Evolutionary conservation across 1,140 invertebrate genomes (phyloP).

Genomic region (Drosophila burlai): DNA sequence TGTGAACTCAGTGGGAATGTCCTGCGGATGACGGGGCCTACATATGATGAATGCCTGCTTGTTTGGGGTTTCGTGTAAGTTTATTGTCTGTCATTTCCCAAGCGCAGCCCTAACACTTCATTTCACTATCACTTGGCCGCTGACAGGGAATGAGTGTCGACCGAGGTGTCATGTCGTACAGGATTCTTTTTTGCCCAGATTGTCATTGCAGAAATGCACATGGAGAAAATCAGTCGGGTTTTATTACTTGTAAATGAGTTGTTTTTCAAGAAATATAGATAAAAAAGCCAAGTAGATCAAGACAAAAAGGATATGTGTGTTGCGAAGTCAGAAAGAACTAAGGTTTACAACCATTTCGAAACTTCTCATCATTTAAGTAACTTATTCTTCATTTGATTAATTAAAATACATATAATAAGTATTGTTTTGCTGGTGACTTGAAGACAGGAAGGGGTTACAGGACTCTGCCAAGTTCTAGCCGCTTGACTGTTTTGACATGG

Average conservation of each 20-base stretch:
- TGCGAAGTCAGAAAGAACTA: background rate
- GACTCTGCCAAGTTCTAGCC: constrained; percentile 64
- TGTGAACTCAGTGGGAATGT: constrained; percentile 22
- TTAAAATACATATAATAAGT: no score
- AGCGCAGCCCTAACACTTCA: constrained; percentile 46
- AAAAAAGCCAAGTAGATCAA: background rate
- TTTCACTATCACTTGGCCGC: constrained; percentile 73
- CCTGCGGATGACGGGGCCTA: constrained; percentile 46
- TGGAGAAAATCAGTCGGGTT: background rate
- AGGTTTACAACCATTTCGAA: background rate
- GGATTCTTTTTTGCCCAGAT: constrained; percentile 31
- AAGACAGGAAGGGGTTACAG: background rate
- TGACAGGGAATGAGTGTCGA: constrained; percentile 64
- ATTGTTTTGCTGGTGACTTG: background rate
- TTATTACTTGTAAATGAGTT: background rate
- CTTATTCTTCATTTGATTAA: background rate
- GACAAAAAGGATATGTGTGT: background rate
- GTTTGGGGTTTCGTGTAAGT: constrained; percentile 49
- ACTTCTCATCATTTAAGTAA: background rate
- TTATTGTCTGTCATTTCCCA: constrained; percentile 57
- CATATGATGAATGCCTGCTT: constrained; percentile 65
- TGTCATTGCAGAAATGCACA: constrained; percentile 27
- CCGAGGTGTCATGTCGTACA: constrained; percentile 59
- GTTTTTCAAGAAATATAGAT: background rate
- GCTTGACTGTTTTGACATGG: constrained; percentile 39